Evolutionary conservation across 1,140 invertebrate genomes (phyloP).

Genomic region (Lethocerus indicus): DNA sequence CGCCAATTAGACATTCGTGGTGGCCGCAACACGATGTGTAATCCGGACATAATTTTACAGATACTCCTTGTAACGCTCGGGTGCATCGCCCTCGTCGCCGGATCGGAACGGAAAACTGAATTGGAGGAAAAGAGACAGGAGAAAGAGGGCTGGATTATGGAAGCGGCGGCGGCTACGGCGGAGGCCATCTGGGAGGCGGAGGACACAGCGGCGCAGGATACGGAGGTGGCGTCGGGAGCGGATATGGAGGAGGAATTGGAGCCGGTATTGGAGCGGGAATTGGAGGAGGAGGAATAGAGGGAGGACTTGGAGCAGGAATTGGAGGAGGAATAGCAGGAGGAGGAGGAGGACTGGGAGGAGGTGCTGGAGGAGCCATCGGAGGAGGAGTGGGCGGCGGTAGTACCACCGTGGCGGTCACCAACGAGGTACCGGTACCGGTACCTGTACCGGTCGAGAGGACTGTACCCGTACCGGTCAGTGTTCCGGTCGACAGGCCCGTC

Average conservation of each 20-base stretch:
- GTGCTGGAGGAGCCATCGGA: background rate
- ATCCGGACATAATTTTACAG: too few relatives aligned
- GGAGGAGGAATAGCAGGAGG: background rate
- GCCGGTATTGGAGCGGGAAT: too few relatives aligned
- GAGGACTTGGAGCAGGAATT: background rate
- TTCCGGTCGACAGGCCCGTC: conserved; percentile 3
- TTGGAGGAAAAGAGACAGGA: too few relatives aligned
- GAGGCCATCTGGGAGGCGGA: too few relatives aligned
- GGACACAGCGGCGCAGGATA: background rate
- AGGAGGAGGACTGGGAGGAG: background rate
- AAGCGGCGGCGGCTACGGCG: too few relatives aligned
- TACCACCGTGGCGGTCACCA: background rate
- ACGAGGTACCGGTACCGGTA: conserved; percentile 5
- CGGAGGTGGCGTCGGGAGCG: background rate
- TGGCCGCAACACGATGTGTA: too few relatives aligned
- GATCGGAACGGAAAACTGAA: too few relatives aligned
- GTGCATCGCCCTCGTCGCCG: too few relatives aligned
- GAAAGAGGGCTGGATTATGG: too few relatives aligned
- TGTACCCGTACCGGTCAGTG: conserved; percentile 12
- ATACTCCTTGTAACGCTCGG: too few relatives aligned
- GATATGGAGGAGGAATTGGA: background rate
- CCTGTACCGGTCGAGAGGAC: conserved; percentile 8
- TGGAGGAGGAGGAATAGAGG: background rate
- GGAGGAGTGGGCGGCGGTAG: background rate
- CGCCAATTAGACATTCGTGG: too few relatives aligned